Percentiles rank a stretch among this genome's conserved stretches.
Evolutionary conservation across 2,888 invertebrate genomes (phyloP).

Genomic region (Hecatera dysodea): DNA sequence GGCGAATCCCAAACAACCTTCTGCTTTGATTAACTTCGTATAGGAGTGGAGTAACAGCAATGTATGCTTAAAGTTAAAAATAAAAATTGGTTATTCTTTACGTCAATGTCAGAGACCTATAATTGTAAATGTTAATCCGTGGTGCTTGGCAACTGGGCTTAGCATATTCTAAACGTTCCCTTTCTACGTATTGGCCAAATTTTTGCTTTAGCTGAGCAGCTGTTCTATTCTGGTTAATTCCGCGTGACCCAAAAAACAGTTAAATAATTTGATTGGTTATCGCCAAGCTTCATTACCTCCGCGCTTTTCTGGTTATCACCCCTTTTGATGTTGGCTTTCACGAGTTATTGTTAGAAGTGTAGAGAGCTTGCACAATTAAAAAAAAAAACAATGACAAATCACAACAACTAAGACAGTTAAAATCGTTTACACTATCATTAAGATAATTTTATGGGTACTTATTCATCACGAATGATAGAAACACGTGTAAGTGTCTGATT

Average conservation of each 20-base stretch:
- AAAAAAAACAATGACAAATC: neutral
- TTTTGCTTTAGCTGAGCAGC: neutral
- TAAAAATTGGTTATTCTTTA: neutral
- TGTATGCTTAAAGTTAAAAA: neutral
- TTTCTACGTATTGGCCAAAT: neutral
- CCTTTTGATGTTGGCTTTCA: neutral
- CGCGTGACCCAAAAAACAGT: neutral
- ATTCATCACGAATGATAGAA: neutral
- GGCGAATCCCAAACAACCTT: too few species aligned
- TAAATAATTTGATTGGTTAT: neutral
- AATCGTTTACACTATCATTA: neutral
- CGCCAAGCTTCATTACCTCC: neutral
- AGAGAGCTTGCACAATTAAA: neutral
- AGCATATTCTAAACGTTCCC: neutral
- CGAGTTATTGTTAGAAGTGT: neutral
- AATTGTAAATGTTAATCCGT: neutral
- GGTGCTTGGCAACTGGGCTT: neutral
- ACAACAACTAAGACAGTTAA: neutral
- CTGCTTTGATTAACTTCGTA: neutral
- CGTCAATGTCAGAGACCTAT: neutral
- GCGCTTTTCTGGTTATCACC: neutral
- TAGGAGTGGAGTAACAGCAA: neutral
- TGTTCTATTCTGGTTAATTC: neutral
- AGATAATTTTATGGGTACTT: conserved; percentile 11
- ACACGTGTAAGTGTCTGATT: conserved; percentile 14